Percentiles rank a stretch among this genome's conserved stretches.
phyloP scores from a whole-genome alignment of 1,140 invertebrate genomes.

The Drosophila albomicans region DNA sequence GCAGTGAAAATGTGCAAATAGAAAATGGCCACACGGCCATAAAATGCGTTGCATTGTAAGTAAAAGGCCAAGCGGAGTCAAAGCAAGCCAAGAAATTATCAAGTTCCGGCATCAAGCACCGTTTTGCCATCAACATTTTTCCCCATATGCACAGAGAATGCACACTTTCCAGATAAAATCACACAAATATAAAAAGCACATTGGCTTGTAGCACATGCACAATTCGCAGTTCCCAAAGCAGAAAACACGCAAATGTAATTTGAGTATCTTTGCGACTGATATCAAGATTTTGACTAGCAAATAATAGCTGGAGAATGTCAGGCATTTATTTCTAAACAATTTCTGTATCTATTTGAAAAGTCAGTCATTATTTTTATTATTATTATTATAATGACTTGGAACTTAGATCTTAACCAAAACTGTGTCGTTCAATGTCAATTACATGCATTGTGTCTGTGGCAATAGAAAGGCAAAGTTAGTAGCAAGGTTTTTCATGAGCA shows the following conservation, averaged over 20 bases:
- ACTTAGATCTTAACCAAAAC: conserved; percentile 1
- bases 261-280: conserved; percentile 15
- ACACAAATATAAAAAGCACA: conserved; percentile 6
- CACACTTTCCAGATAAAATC: conserved; percentile 46
- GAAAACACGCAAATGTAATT: conserved; percentile 45
- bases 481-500: conserved; percentile 28
- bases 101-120: conserved; percentile 59
- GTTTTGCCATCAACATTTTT: conserved; percentile 38
- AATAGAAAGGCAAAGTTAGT: conserved; percentile 43
- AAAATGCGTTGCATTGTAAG: conserved; percentile 43
- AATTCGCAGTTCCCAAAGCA: conserved; percentile 4
- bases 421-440: conserved; percentile 44
- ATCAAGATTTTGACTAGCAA: conserved; percentile 27
- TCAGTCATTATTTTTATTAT: conserved; percentile 15
- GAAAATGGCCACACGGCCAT: conserved; percentile 56
- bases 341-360: conserved; percentile 21
- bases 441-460: conserved; percentile 39
- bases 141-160: conserved; percentile 10
- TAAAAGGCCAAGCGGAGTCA: conserved; percentile 33
- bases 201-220: conserved; percentile 7
- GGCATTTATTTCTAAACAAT: conserved; percentile 9
- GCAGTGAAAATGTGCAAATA: conserved; percentile 67
- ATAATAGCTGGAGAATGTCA: conserved; percentile 30
- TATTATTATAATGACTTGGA: conserved; percentile 8
- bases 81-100: conserved; percentile 52